These are phyloP conservation scores for Carcharodon carcharias DNA, from an alignment of 2,797 vertebrate species.

Conservation along the genomic window DNA sequence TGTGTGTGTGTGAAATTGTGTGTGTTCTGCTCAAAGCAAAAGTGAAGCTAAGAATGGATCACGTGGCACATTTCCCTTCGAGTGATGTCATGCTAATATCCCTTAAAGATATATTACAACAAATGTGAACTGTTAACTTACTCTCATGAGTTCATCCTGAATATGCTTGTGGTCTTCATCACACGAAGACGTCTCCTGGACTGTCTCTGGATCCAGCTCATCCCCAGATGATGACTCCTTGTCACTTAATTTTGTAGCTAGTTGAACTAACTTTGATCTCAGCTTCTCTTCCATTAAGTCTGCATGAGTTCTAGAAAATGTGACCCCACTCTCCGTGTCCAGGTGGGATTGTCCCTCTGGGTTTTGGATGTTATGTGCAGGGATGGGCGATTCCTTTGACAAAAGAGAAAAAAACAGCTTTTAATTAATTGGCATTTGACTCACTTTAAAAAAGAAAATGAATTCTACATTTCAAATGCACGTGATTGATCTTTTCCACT, in stretches of 20 bases:
- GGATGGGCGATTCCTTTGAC: neutral
- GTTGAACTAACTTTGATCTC: constrained; percentile 62
- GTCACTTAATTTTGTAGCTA: constrained; percentile 67
- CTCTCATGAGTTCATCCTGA: constrained; percentile 63
- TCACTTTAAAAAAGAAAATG: neutral
- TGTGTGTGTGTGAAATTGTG: no score
- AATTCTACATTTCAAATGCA: neutral
- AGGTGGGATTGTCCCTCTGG: neutral
- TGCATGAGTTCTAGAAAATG: constrained; percentile 47
- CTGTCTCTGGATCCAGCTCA: constrained; percentile 58
- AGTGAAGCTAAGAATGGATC: no score
- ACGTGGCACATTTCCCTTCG: no score
- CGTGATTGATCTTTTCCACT: no score
- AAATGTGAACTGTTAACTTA: constrained; percentile 42
- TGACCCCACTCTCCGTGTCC: constrained; percentile 56
- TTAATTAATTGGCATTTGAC: neutral
- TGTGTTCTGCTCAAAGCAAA: no score
- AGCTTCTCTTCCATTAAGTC: constrained; percentile 61
- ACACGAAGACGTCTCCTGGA: constrained; percentile 51
- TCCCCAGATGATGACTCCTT: constrained; percentile 76
- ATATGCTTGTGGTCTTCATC: constrained; percentile 55
- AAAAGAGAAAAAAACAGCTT: neutral
- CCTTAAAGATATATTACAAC: neutral
- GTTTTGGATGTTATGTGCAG: neutral
- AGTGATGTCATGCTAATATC: no score